A percentile compares a stretch with the other conserved stretches of the same genome.
Conservation (phyloP, 2,797 vertebrate genomes). For the Amniataba percoides region DNA sequence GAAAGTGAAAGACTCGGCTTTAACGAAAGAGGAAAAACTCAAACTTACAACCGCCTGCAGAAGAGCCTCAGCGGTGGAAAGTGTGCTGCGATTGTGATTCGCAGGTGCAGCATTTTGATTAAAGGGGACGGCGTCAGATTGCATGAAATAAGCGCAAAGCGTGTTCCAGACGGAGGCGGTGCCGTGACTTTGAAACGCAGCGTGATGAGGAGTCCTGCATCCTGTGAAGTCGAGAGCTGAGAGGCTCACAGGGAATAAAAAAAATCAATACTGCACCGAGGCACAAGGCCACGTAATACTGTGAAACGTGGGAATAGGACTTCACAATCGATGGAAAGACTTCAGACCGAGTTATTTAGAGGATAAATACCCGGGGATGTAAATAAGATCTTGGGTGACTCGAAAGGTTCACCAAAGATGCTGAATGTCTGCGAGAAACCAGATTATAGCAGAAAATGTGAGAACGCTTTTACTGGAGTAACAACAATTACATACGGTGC, state of each 20-base stretch:
- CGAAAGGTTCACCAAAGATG: background rate
- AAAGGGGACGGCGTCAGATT: background rate
- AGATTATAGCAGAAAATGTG: background rate
- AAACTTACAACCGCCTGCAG: background rate
- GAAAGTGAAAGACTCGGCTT: background rate
- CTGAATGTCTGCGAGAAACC: background rate
- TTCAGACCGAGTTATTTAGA: background rate
- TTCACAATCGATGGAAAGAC: conserved; percentile 30
- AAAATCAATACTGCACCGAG: conserved; percentile 44
- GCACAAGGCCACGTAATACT: background rate
- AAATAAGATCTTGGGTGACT: background rate
- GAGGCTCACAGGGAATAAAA: background rate
- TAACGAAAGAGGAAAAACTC: background rate
- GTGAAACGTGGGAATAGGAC: conserved; percentile 20
- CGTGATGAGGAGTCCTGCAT: conserved; percentile 2
- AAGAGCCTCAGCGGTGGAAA: background rate
- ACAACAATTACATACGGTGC: background rate
- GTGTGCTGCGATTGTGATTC: background rate
- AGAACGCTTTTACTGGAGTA: background rate
- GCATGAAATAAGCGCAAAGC: background rate
- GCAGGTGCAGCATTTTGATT: background rate
- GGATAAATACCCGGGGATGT: background rate
- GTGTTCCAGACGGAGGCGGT: conserved; percentile 5
- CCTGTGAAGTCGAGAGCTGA: conserved; percentile 7
- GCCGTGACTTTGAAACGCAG: conserved; percentile 7